phyloP scores from a whole-genome alignment of 2,888 invertebrate species.

The Neria commutata region DNA sequence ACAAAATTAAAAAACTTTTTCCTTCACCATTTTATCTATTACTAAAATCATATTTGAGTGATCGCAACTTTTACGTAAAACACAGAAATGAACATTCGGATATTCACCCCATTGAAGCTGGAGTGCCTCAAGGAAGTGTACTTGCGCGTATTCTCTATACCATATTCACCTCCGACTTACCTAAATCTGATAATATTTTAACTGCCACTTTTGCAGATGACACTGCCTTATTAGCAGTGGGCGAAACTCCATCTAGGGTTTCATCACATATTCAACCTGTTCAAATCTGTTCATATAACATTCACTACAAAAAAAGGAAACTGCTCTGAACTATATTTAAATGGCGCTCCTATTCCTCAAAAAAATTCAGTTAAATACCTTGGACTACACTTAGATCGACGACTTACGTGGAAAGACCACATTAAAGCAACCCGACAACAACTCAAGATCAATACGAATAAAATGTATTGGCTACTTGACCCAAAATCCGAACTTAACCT shows the following conservation, averaged over 20 bases:
- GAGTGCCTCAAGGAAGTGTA: background rate
- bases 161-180: background rate
- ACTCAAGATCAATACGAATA: background rate
- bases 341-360: background rate
- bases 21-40: background rate
- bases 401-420: too few relatives aligned
- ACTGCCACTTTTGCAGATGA: slow-evolving; percentile 1
- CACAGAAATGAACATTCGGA: background rate
- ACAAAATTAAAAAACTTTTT: background rate
- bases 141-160: background rate
- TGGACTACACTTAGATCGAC: background rate
- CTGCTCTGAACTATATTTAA: background rate
- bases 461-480: too few relatives aligned
- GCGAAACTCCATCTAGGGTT: too few relatives aligned
- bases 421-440: too few relatives aligned
- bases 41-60: background rate
- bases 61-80: background rate
- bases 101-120: background rate
- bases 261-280: too few relatives aligned
- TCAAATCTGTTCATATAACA: too few relatives aligned
- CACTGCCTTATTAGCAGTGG: background rate
- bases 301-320: too few relatives aligned
- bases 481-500: too few relatives aligned
- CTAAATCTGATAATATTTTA: background rate
- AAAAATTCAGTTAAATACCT: background rate